A percentile compares a stretch with the other conserved stretches of the same genome.
Conservation (phyloP, 2,113 vertebrate genomes). For the Ceyx melanurus region DNA sequence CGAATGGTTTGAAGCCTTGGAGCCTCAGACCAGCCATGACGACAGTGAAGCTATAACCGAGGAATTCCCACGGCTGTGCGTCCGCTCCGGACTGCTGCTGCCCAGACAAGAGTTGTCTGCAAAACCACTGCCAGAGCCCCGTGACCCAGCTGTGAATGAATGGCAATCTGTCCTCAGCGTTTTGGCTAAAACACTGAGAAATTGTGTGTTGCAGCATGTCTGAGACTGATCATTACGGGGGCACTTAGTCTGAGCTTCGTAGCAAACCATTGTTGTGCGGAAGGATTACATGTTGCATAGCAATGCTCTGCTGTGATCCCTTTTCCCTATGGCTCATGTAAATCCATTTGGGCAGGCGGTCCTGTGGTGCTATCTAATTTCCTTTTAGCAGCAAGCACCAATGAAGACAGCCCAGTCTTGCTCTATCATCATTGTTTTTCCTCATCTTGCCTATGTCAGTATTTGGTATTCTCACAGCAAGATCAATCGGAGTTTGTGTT, state of each 20-base stretch:
- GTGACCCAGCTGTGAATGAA: constrained; percentile 69
- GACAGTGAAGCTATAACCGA: not conserved
- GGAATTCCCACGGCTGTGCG: constrained; percentile 50
- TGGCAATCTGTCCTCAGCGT: constrained; percentile 60
- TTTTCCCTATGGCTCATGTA: constrained; percentile 18
- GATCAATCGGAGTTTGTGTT: not conserved
- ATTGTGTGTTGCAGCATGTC: constrained; percentile 63
- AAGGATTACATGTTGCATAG: constrained; percentile 65
- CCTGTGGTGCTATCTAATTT: constrained; percentile 24
- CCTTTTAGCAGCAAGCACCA: not conserved
- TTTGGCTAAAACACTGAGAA: constrained; percentile 65
- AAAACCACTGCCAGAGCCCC: constrained; percentile 33
- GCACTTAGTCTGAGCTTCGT: constrained; percentile 58
- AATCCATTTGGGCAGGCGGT: constrained; percentile 19
- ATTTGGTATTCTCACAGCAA: not conserved
- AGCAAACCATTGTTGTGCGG: constrained; percentile 37
- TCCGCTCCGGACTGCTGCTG: constrained; percentile 37
- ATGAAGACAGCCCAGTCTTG: not conserved
- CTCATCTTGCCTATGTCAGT: not conserved
- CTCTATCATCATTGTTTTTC: not conserved
- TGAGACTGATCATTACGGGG: constrained; percentile 48
- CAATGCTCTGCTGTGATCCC: constrained; percentile 65
- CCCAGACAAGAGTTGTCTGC: constrained; percentile 62
- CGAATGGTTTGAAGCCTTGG: constrained; percentile 40
- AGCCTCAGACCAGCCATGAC: constrained; percentile 44